A percentile compares a stretch with the other conserved stretches of the same genome.
Evolutionary conservation across 2,888 invertebrate species (phyloP).

Genomic region (Pandemis heparana): DNA sequence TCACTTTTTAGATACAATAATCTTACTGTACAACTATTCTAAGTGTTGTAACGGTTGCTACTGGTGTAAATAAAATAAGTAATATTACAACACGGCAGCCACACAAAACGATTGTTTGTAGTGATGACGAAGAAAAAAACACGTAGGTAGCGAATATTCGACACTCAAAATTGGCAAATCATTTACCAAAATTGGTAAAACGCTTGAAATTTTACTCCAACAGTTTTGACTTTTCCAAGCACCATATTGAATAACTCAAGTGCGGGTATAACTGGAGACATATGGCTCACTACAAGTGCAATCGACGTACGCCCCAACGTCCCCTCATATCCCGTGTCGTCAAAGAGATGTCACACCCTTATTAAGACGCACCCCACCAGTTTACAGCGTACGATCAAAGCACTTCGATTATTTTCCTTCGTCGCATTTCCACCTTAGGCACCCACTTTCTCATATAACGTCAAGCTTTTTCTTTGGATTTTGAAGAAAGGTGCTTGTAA

Average conservation of each 20-base stretch:
- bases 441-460: constrained; percentile 42
- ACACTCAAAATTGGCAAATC: too few relatives aligned
- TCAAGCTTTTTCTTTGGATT: constrained; percentile 37
- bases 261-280: not conserved
- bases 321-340: constrained; percentile 52
- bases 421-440: constrained; percentile 39
- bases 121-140: too few relatives aligned
- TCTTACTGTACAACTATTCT: too few relatives aligned
- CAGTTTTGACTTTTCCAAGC: not conserved
- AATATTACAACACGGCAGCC: too few relatives aligned
- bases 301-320: constrained; percentile 48
- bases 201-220: not conserved
- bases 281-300: constrained; percentile 44
- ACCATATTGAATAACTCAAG: not conserved
- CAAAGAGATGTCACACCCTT: constrained; percentile 50
- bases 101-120: too few relatives aligned
- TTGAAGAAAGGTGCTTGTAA: constrained; percentile 19
- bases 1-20: too few relatives aligned
- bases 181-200: not conserved
- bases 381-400: constrained; percentile 49
- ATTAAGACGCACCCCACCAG: constrained; percentile 42
- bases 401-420: constrained; percentile 47
- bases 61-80: too few relatives aligned
- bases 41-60: too few relatives aligned
- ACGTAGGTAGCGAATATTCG: too few relatives aligned